Conservation (phyloP, 2,888 invertebrate species). For the Bellardia bayeri region DNA sequence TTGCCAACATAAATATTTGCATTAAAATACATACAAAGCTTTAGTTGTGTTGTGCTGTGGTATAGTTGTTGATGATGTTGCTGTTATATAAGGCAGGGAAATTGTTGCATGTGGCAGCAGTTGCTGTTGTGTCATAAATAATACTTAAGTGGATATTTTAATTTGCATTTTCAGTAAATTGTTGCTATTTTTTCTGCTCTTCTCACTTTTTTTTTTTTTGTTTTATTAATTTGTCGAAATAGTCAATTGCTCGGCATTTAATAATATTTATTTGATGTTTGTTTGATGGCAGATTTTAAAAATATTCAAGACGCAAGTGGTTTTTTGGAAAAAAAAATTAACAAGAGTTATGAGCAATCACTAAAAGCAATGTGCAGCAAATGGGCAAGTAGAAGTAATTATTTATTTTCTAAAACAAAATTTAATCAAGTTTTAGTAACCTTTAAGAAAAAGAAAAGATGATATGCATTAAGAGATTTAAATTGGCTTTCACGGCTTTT, state of each 20-base stretch:
- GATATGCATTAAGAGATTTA: too few relatives aligned
- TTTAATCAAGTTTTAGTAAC: too few relatives aligned
- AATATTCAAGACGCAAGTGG: not conserved
- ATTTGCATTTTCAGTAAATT: constrained; percentile 40
- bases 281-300: not conserved
- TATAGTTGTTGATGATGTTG: not conserved
- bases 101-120: not conserved
- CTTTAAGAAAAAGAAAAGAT: too few relatives aligned
- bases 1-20: constrained; percentile 66
- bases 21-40: constrained; percentile 26
- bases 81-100: not conserved
- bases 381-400: too few relatives aligned
- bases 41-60: not conserved
- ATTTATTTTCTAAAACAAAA: too few relatives aligned
- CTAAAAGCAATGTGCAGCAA: too few relatives aligned
- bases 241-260: not conserved
- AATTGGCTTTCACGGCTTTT: too few relatives aligned
- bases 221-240: not conserved
- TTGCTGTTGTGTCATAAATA: constrained; percentile 46
- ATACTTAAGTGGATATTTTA: constrained; percentile 60
- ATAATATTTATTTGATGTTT: not conserved
- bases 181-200: constrained; percentile 19
- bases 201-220: not conserved
- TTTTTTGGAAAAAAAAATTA: not conserved
- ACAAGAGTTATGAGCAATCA: not conserved